A percentile compares a stretch with the other conserved stretches of the same genome.
phyloP scores from a whole-genome alignment of 2,797 vertebrate genomes.

The Morelia viridis region DNA sequence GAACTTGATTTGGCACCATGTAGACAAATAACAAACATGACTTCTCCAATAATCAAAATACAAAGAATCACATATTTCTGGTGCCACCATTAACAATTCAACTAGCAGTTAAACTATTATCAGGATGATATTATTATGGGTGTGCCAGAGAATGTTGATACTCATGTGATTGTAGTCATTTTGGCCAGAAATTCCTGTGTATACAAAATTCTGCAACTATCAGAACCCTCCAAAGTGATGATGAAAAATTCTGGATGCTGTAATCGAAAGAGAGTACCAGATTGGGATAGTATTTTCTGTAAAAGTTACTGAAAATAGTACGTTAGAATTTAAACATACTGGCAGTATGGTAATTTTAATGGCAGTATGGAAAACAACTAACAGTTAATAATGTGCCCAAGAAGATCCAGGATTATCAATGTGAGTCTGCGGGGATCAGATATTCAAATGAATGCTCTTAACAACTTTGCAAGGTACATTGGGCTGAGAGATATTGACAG shows the following conservation, averaged over 20 bases:
- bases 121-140: background rate
- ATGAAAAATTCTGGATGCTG: background rate
- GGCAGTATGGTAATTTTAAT: background rate
- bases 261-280: background rate
- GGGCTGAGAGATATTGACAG: background rate
- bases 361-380: background rate
- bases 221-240: background rate
- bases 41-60: background rate
- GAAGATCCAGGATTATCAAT: background rate
- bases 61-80: background rate
- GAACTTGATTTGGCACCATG: too few species aligned
- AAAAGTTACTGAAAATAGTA: background rate
- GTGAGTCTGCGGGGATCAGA: background rate
- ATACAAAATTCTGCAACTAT: background rate
- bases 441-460: background rate
- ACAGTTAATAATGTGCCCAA: background rate
- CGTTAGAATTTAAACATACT: background rate
- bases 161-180: background rate
- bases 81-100: background rate
- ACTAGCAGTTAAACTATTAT: background rate
- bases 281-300: background rate
- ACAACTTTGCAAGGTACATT: background rate
- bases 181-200: background rate
- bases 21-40: background rate
- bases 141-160: background rate